Conservation (phyloP, 1,140 invertebrate species). For the Teleopsis dalmanni region DNA sequence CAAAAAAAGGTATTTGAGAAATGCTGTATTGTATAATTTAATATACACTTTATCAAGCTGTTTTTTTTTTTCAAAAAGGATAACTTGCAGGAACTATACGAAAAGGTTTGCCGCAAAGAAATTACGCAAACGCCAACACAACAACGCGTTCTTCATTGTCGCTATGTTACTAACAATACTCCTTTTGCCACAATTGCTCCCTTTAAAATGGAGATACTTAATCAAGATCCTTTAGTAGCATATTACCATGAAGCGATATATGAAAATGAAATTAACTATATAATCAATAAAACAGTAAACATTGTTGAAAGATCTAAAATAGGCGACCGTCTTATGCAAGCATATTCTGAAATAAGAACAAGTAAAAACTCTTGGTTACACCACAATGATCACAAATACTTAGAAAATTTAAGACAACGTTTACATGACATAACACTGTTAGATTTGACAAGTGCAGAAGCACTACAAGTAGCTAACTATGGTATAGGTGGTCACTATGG, state of each 20-base stretch:
- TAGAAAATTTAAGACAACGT: slow-evolving; percentile 62
- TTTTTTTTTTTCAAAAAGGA: neutral
- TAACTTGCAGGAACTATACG: neutral
- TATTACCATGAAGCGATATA: slow-evolving; percentile 81
- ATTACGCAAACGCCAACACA: slow-evolving; percentile 48
- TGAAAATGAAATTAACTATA: slow-evolving; percentile 78
- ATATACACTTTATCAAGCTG: neutral
- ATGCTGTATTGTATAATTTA: neutral
- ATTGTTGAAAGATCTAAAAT: slow-evolving; percentile 87
- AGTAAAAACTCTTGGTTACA: slow-evolving; percentile 93
- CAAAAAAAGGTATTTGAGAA: slow-evolving; percentile 13
- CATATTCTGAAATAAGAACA: slow-evolving; percentile 76
- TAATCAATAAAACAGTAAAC: slow-evolving; percentile 74
- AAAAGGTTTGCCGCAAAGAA: slow-evolving; percentile 75
- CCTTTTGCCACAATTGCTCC: slow-evolving; percentile 73
- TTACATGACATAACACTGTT: slow-evolving; percentile 74
- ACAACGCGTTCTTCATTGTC: slow-evolving; percentile 57
- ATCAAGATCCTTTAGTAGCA: slow-evolving; percentile 71
- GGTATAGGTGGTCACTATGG: slow-evolving; percentile 98
- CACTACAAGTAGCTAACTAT: slow-evolving; percentile 94
- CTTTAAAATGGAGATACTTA: slow-evolving; percentile 82
- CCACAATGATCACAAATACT: slow-evolving; percentile 64
- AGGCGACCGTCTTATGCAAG: slow-evolving; percentile 79
- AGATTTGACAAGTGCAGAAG: slow-evolving; percentile 77
- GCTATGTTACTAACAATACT: slow-evolving; percentile 61